Evolutionary conservation across 2,797 vertebrate genomes (phyloP).

Genomic region (Platyrinchus mystaceus): DNA sequence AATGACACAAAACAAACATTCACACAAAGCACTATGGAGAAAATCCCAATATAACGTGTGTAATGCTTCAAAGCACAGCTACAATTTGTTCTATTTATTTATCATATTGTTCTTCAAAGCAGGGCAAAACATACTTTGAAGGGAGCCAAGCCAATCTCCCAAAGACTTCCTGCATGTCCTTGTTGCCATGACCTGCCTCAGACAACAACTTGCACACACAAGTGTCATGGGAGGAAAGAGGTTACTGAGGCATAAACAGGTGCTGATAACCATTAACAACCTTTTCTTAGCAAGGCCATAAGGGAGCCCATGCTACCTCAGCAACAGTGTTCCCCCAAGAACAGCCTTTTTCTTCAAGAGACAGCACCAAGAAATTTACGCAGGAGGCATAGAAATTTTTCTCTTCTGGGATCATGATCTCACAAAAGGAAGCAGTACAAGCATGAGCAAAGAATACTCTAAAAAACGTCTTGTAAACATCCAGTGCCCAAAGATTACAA

Average conservation of each 20-base stretch:
- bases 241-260: not conserved
- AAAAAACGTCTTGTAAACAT: not conserved
- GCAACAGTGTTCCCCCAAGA: not conserved
- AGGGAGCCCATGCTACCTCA: not conserved
- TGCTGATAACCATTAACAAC: not conserved
- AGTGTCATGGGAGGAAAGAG: not conserved
- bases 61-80: not conserved
- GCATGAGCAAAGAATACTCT: not conserved
- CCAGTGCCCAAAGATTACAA: not conserved
- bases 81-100: not conserved
- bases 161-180: not conserved
- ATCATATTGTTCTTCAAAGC: not conserved
- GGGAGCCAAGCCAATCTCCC: not conserved
- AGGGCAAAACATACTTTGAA: not conserved
- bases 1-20: not conserved
- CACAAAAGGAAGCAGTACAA: not conserved
- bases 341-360: not conserved
- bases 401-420: not conserved
- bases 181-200: not conserved
- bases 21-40: accelerated
- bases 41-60: not conserved
- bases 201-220: not conserved
- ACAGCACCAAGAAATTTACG: not conserved
- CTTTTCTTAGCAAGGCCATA: not conserved
- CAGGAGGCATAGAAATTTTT: not conserved